phyloP scores from a whole-genome alignment of 2,797 vertebrate species.

The Enteromius afrohamiltoni region DNA sequence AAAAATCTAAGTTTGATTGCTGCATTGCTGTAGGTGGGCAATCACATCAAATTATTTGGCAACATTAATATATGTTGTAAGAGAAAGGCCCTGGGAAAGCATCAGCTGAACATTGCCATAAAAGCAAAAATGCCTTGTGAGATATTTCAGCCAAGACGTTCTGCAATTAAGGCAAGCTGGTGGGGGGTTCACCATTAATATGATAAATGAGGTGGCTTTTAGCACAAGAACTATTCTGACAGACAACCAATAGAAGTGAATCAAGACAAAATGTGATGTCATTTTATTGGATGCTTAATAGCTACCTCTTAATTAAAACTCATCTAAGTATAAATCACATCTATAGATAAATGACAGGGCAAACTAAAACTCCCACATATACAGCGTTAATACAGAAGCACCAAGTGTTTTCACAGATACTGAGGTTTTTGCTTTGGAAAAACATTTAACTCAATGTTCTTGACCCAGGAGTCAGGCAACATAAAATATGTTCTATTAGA shows the following conservation, averaged over 20 bases:
- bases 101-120: constrained; percentile 8
- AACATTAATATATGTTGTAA: not conserved
- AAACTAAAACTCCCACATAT: not conserved
- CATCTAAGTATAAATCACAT: constrained; percentile 40
- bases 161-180: not conserved
- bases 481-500: constrained; percentile 13
- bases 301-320: constrained; percentile 65
- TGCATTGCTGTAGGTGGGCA: not conserved
- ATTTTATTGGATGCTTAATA: constrained; percentile 61
- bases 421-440: not conserved
- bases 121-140: not conserved
- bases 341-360: not conserved
- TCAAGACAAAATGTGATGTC: constrained; percentile 46
- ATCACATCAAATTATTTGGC: not conserved
- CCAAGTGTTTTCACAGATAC: not conserved
- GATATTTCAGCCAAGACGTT: not conserved
- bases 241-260: constrained; percentile 54
- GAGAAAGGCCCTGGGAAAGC: not conserved
- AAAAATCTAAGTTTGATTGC: not conserved
- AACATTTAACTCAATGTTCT: not conserved
- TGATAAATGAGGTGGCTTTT: constrained; percentile 60
- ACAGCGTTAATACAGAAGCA: not conserved
- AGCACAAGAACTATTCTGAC: constrained; percentile 4
- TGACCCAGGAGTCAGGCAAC: not conserved
- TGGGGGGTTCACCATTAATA: constrained; percentile 50